A percentile compares a stretch with the other conserved stretches of the same genome.
phyloP scores from a whole-genome alignment of 2,888 invertebrate genomes.

The Caenorhabditis imperialis region DNA sequence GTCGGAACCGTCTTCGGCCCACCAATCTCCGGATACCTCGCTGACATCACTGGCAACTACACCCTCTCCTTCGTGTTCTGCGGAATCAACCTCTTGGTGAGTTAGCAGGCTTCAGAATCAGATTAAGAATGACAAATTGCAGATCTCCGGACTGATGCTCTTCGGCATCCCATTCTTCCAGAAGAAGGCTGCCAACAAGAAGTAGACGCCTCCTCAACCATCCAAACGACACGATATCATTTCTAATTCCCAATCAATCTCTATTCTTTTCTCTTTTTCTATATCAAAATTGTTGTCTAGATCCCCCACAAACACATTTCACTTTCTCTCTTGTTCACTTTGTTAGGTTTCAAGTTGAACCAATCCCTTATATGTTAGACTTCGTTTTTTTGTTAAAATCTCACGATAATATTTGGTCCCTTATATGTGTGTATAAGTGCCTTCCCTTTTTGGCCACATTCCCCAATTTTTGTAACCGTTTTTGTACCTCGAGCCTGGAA shows the following conservation, averaged over 20 bases:
- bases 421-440: constrained; percentile 33
- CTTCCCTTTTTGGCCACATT: too few relatives aligned
- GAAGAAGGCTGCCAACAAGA: constrained; percentile 44
- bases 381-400: neutral
- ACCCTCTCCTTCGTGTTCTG: constrained; percentile 90
- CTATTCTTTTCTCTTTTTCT: constrained; percentile 7
- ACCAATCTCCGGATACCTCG: constrained; percentile 88
- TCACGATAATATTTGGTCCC: constrained; percentile 2
- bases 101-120: constrained; percentile 7
- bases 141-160: constrained; percentile 71
- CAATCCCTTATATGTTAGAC: constrained; percentile 2
- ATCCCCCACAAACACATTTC: too few relatives aligned
- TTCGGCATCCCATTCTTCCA: constrained; percentile 71
- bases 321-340: constrained; percentile 16
- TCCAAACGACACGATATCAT: constrained; percentile 29
- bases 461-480: too few relatives aligned
- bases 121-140: neutral
- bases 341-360: constrained; percentile 6
- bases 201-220: neutral
- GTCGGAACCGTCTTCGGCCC: constrained; percentile 89
- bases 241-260: constrained; percentile 24
- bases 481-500: too few relatives aligned
- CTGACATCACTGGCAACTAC: constrained; percentile 86
- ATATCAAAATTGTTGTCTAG: constrained; percentile 22
- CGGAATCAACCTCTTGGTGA: constrained; percentile 81